Evolutionary conservation across 2,888 invertebrate genomes (phyloP).

Genomic region (Ommatoiulus sabulosus): DNA sequence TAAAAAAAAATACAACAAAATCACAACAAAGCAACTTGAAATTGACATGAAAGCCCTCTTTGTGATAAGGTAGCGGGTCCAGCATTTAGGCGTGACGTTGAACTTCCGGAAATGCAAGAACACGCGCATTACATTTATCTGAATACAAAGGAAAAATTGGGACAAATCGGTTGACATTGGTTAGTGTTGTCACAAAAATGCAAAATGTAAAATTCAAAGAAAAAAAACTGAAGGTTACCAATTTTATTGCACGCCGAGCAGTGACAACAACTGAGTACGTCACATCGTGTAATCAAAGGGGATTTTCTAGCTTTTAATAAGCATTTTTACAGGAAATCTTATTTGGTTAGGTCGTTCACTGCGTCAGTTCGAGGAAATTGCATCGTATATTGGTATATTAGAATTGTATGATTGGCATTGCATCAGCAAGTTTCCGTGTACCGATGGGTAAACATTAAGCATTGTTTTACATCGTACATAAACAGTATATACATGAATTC

Average conservation of each 20-base stretch:
- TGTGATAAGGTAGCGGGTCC: neutral
- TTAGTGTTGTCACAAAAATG: neutral
- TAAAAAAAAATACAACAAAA: neutral
- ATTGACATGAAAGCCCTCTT: slow-evolving; percentile 1
- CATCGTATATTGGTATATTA: no score
- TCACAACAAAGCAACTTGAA: neutral
- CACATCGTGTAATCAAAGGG: neutral
- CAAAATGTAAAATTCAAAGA: neutral
- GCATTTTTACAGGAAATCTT: neutral
- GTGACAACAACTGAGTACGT: neutral
- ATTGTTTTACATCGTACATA: no score
- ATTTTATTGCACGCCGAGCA: neutral
- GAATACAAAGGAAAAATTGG: slow-evolving; percentile 8
- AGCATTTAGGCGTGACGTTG: slow-evolving; percentile 6
- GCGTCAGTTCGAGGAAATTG: no score
- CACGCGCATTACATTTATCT: neutral
- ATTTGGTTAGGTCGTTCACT: neutral
- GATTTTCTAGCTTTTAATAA: neutral
- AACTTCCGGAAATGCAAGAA: slow-evolving; percentile 9
- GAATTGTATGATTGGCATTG: no score
- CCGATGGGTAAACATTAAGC: no score
- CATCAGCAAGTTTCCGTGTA: no score
- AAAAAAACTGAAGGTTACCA: neutral
- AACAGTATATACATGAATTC: no score
- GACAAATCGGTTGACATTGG: slow-evolving; percentile 19